phyloP scores from a whole-genome alignment of 2,113 vertebrate species.

The Oryzias melastigma region DNA sequence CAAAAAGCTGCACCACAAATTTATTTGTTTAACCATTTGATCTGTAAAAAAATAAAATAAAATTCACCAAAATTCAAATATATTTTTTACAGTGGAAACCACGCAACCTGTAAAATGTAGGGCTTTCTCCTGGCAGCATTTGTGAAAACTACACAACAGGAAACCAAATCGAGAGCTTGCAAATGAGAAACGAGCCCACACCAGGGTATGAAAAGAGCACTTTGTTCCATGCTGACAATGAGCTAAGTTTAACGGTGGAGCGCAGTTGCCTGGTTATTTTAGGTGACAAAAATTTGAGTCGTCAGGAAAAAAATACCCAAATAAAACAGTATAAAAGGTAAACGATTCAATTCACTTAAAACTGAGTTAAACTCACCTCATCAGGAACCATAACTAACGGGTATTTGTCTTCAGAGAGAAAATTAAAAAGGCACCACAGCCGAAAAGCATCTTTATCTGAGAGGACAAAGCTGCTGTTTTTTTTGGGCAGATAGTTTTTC shows the following conservation, averaged over 20 bases:
- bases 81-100: conserved; percentile 14
- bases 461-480: conserved; percentile 75
- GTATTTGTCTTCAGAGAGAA: conserved; percentile 95
- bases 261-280: conserved; percentile 16
- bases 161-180: conserved; percentile 60
- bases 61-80: conserved; percentile 12
- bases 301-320: no score
- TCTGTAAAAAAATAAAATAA: no score
- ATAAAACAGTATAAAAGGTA: no score
- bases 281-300: neutral
- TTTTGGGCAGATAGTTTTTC: conserved; percentile 88
- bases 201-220: conserved; percentile 25
- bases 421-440: conserved; percentile 98
- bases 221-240: conserved; percentile 49
- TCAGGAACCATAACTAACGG: conserved; percentile 93
- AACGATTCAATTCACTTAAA: neutral
- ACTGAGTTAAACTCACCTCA: conserved; percentile 80
- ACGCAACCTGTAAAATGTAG: conserved; percentile 24
- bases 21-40: neutral
- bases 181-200: conserved; percentile 55
- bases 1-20: neutral
- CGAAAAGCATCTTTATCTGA: conserved; percentile 87
- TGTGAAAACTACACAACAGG: conserved; percentile 52
- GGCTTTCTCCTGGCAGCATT: conserved; percentile 36
- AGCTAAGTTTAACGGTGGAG: conserved; percentile 26